Percentiles rank a stretch among this genome's conserved stretches.
phyloP scores from a whole-genome alignment of 2,113 vertebrate species.

The Actenoides hombroni region DNA sequence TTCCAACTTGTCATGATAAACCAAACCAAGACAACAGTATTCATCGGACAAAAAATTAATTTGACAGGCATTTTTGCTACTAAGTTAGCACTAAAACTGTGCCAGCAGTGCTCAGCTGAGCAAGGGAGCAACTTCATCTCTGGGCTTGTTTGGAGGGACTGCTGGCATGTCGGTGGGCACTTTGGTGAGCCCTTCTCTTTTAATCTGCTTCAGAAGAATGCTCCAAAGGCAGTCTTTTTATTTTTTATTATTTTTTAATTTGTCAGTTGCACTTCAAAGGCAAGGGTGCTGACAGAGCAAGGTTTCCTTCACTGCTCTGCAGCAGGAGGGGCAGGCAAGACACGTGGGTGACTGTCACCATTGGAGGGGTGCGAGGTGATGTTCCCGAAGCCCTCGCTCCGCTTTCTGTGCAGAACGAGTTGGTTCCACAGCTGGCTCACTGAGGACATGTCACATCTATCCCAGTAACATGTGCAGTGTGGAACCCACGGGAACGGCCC shows the following conservation, averaged over 20 bases:
- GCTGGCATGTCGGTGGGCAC: neutral
- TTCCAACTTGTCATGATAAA: neutral
- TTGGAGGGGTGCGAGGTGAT: too few relatives aligned
- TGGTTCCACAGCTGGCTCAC: neutral
- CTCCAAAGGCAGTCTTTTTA: neutral
- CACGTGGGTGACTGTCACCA: too few relatives aligned
- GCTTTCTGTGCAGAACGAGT: neutral
- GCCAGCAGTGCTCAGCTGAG: neutral
- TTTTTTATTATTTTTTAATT: neutral
- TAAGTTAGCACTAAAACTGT: neutral
- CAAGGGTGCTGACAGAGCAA: neutral
- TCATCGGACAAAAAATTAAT: neutral
- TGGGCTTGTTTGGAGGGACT: neutral
- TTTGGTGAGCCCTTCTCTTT: neutral
- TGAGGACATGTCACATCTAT: neutral
- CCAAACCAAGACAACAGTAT: neutral
- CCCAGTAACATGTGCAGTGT: neutral
- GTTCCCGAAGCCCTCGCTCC: neutral
- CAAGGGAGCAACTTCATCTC: neutral
- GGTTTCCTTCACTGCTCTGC: neutral
- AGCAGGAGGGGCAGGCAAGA: neutral
- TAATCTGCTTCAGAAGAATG: neutral
- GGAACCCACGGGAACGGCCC: rapidly evolving
- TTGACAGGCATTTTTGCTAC: neutral
- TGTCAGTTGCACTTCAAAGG: neutral